Evolutionary conservation across 2,888 invertebrate genomes (phyloP), one percentile per base, ranked within the genome.

Genomic region (Megamerina dolium): DNA sequence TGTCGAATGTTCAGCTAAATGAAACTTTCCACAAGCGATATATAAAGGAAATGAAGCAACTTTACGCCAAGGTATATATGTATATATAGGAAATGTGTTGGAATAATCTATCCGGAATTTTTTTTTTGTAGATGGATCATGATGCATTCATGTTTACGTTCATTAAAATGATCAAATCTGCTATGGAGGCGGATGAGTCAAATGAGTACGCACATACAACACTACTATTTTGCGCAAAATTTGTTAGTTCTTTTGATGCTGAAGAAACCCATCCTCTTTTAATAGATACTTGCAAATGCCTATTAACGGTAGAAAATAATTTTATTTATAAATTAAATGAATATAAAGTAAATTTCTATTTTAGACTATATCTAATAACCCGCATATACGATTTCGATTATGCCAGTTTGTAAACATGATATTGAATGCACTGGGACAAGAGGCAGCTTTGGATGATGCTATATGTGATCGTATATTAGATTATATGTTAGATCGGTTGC

Each of bases 331-430:
- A 21, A 13, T 16, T 18, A 27, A 12, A 3, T 9, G 13, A 29
- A 12, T 37, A 3, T 9, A 12, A 3, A 27, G 17, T 20, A 10
- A 17, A 30, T 5, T 12, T 19, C 8, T 3, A 12, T 35, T 21
- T 6, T 43, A 78, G 63, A 70, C 69, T 23, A 76, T 77, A 12
- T 74, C 70, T 17, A 73, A 74, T 29, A 74, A 66, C 52, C 74
- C 69, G 18, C 75, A 68, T 37, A 63, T 88, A 14, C 75, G 91
- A 19, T 85, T 81, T 68, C 77, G 88, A 35, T 77, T 85, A 0
- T 91, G 89, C 61, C 83, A 86, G 64, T 77, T 89, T 58, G 74
- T 91, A 26, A 85, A 85, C 49, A 81, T 82, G 57, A 77, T 91
- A 34, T 72, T 92, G 5, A 77, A 79, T 39, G 80, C 82, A 16